A percentile compares a stretch with the other conserved stretches of the same genome.
Evolutionary conservation across 37 sponge, comb jelly and placozoan species (phyloP).

Genomic region (Spongilla lacustris): DNA sequence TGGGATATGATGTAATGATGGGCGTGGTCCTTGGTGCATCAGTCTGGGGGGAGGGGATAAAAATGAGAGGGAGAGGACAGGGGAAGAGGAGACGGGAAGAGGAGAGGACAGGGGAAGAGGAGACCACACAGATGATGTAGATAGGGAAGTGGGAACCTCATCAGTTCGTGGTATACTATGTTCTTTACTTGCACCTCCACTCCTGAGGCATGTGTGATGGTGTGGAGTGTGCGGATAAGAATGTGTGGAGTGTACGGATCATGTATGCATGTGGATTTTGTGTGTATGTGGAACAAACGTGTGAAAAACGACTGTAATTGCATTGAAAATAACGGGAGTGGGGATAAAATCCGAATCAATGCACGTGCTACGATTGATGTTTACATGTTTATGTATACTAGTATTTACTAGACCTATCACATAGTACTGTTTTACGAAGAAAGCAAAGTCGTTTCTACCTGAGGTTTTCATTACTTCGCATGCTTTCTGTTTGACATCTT

Average conservation of each 20-base stretch:
- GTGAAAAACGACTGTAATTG: too few relatives aligned
- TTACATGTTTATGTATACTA: too few relatives aligned
- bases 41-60: not conserved
- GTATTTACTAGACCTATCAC: too few relatives aligned
- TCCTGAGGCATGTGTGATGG: not conserved
- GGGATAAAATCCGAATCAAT: too few relatives aligned
- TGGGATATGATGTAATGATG: not conserved
- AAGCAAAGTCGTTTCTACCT: not conserved
- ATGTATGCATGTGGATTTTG: constrained; percentile 7
- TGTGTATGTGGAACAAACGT: not conserved
- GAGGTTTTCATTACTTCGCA: not conserved
- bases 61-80: not conserved
- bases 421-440: too few relatives aligned
- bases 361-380: too few relatives aligned
- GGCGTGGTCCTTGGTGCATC: not conserved
- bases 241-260: not conserved
- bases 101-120: not conserved
- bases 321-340: too few relatives aligned
- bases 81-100: not conserved
- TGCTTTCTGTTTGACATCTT: not conserved
- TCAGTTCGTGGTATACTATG: constrained; percentile 38
- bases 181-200: constrained; percentile 42
- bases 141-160: too few relatives aligned
- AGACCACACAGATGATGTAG: too few relatives aligned
- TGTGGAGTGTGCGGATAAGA: not conserved